These are phyloP conservation scores for Drosophila oshimai DNA, from an alignment of 1,140 invertebrate species.

Conservation along the genomic window DNA sequence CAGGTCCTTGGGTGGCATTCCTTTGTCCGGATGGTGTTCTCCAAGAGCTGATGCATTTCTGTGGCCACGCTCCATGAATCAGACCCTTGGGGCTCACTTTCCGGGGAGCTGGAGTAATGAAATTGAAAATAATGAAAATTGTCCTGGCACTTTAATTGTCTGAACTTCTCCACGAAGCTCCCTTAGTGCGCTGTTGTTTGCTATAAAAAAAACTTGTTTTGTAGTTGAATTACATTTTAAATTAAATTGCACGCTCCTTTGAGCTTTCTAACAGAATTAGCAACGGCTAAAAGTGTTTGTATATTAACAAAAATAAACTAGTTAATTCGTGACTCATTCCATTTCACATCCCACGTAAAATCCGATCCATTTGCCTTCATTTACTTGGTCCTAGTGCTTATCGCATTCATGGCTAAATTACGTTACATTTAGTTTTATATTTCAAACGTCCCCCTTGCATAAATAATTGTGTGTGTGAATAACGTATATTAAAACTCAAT, in stretches of 20 bases:
- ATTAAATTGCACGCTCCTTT: constrained; percentile 21
- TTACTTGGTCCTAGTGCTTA: constrained; percentile 19
- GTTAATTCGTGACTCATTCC: constrained; percentile 15
- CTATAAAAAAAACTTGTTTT: constrained; percentile 19
- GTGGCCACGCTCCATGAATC: not conserved
- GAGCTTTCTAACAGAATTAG: not conserved
- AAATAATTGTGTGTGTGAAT: not conserved
- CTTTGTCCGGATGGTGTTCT: not conserved
- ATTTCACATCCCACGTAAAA: not conserved
- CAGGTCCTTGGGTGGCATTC: constrained; percentile 10
- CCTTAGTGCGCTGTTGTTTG: not conserved
- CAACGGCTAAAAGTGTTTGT: not conserved
- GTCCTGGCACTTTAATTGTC: constrained; percentile 3
- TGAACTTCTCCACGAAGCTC: not conserved
- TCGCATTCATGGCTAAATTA: constrained; percentile 47
- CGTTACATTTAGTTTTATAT: constrained; percentile 43
- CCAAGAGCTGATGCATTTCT: not conserved
- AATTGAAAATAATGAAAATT: constrained; percentile 10
- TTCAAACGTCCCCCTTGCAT: constrained; percentile 4
- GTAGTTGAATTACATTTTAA: constrained; percentile 25
- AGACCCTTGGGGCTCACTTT: not conserved
- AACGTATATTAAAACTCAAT: constrained; percentile 66
- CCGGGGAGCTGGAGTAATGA: not conserved
- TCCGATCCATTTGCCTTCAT: constrained; percentile 28
- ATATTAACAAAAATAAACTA: not conserved